Base-by-base conservation (phyloP, 2,113 vertebrate genomes). In the Gadus chalcogrammus region DNA sequence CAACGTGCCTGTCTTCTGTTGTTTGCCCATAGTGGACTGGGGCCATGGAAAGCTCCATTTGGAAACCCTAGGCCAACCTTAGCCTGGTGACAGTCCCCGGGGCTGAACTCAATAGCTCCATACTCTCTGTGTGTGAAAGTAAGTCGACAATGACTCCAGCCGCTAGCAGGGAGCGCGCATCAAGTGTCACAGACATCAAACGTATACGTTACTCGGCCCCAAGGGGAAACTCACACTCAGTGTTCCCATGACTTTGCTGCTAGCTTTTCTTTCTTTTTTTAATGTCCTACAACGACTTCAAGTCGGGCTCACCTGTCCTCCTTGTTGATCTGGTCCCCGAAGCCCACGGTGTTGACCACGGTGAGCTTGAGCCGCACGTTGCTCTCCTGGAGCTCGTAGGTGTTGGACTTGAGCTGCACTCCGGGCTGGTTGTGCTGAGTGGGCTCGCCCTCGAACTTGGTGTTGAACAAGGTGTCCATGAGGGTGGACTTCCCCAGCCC, bases 391-490 rank as follows among this genome's bases (percentile, higher is more conserved):
- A 99, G 94, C 80, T 99, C 96, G 0, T 96, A 99, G 60, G 95
- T 96, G 81, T 88, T 95, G 85, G 97, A 98, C 74, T 92, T 95
- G 76, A 99, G 93, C 76, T 97, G 95, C 22, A 99, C 95, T 2
- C 97, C 95, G 0, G 96, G 96, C 85, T 97, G 95, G 38, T 93
- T 96, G 89, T 98, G 97, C 83, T 95, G 94, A 1, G 93, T 94
- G 53, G 96, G 94, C 52, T 99, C 96, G 1, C 94, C 94, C 86
- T 98, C 95, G 64, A 98, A 97, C 88, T 96, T 99, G 84, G 97
- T 99, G 87, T 99, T 99, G 90, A 99, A 99, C 87, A 99, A 90
- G 0, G 97, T 98, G 83, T 99, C 97, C 96, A 99, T 98, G 64
- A 99, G 91, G 15, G 96, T 99, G 56, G 97, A 98, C 83, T 98